Conservation (phyloP, 2,888 invertebrate genomes). For the Ennomos quercinarius region DNA sequence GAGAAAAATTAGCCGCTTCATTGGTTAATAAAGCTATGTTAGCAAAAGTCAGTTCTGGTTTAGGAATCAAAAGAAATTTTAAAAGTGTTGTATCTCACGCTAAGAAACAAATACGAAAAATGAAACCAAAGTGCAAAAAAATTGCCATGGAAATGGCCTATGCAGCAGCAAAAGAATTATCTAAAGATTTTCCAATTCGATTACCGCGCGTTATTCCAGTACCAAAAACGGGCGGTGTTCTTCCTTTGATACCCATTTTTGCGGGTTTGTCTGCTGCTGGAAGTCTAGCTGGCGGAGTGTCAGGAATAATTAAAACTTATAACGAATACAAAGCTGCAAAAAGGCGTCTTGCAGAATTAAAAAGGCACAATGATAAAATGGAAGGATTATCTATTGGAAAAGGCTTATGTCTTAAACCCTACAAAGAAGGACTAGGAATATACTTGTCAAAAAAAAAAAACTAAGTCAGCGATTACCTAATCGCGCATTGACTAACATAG, state of each 20-base stretch:
- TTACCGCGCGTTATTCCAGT: slow-evolving; percentile 8
- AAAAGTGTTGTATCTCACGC: background rate
- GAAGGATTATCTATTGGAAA: slow-evolving; percentile 7
- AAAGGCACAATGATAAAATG: slow-evolving; percentile 4
- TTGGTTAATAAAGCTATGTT: slow-evolving; percentile 21
- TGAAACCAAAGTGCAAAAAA: slow-evolving; percentile 8
- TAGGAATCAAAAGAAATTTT: background rate
- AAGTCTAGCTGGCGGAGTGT: slow-evolving; percentile 10
- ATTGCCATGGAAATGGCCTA: slow-evolving; percentile 1
- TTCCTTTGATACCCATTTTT: slow-evolving; percentile 15
- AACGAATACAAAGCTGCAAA: slow-evolving; percentile 15
- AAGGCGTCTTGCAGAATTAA: background rate
- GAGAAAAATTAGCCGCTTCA: slow-evolving; percentile 12
- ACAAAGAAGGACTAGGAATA: slow-evolving; percentile 10
- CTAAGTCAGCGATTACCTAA: slow-evolving; percentile 7
- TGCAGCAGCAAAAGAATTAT: slow-evolving; percentile 3
- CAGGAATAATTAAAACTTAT: slow-evolving; percentile 8
- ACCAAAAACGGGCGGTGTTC: slow-evolving; percentile 14
- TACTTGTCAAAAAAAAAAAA: slow-evolving; percentile 17
- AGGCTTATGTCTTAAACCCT: slow-evolving; percentile 12
- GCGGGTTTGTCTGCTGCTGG: slow-evolving; percentile 7
- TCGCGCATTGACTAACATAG: slow-evolving; percentile 8
- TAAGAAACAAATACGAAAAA: background rate
- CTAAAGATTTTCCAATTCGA: background rate
- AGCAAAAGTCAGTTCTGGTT: slow-evolving; percentile 6